These are phyloP conservation scores for Erythrolamprus reginae DNA, from an alignment of 2,113 vertebrate genomes.

Conservation along the genomic window DNA sequence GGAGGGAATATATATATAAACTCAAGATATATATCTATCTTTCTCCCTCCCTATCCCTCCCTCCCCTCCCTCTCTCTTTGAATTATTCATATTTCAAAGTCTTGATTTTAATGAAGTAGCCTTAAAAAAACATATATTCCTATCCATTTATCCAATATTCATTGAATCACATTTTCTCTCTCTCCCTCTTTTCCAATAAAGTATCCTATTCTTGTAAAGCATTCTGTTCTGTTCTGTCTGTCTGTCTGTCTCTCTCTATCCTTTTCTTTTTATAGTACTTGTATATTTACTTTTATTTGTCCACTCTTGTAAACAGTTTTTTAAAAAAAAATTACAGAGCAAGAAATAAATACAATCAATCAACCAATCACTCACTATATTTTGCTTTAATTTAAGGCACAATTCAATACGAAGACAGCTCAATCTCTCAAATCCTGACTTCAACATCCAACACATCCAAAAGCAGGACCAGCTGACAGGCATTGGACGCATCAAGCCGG, in stretches of 20 bases:
- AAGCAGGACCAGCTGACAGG: slow-evolving; percentile 93
- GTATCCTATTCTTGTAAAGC: not conserved
- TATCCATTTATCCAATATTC: not conserved
- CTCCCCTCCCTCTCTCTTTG: too few relatives aligned
- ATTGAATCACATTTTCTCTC: not conserved
- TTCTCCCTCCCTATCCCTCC: too few relatives aligned
- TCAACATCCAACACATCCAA: slow-evolving; percentile 94
- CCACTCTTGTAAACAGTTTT: not conserved
- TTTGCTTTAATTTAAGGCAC: slow-evolving; percentile 74
- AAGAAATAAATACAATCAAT: not conserved
- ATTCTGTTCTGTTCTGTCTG: not conserved
- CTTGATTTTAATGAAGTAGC: not conserved
- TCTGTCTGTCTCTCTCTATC: not conserved
- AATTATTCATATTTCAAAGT: not conserved
- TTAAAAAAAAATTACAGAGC: not conserved
- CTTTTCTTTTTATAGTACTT: not conserved
- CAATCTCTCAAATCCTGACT: slow-evolving; percentile 96
- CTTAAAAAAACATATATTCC: not conserved
- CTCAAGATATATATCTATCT: too few relatives aligned
- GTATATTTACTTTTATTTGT: not conserved
- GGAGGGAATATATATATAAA: too few relatives aligned
- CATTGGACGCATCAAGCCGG: slow-evolving; percentile 90
- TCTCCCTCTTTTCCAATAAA: not conserved
- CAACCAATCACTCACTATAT: not conserved
- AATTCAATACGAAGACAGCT: slow-evolving; percentile 91